Evolutionary conservation across 2,888 invertebrate genomes (phyloP).

Genomic region (Leuctra nigra): DNA sequence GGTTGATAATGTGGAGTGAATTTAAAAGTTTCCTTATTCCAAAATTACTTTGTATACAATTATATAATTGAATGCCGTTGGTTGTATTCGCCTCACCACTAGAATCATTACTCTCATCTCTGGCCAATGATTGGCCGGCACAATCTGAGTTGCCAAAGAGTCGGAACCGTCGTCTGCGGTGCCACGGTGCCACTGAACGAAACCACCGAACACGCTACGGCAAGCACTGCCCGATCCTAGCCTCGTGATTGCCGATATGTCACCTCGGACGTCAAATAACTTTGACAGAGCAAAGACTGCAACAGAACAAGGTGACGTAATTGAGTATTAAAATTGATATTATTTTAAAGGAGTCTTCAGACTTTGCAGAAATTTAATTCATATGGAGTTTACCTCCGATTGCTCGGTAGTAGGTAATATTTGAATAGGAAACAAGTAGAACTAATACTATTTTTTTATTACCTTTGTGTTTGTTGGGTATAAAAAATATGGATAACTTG

Average conservation of each 20-base stretch:
- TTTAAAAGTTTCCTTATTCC: too few relatives aligned
- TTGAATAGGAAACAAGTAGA: too few relatives aligned
- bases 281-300: constrained; percentile 67
- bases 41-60: constrained; percentile 13
- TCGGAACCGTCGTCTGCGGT: constrained; percentile 57
- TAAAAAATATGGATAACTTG: too few relatives aligned
- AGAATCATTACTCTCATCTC: constrained; percentile 83
- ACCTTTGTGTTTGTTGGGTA: too few relatives aligned
- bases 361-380: too few relatives aligned
- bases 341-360: too few relatives aligned
- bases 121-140: constrained; percentile 74
- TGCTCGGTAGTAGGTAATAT: too few relatives aligned
- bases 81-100: constrained; percentile 53
- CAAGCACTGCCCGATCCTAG: constrained; percentile 94
- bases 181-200: constrained; percentile 88
- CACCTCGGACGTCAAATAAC: constrained; percentile 64
- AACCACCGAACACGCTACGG: constrained; percentile 89
- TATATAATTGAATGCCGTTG: neutral
- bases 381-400: too few relatives aligned
- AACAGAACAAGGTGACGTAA: constrained; percentile 30
- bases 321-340: too few relatives aligned
- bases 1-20: too few relatives aligned
- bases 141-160: constrained; percentile 70
- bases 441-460: too few relatives aligned
- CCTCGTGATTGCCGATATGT: constrained; percentile 72